Percentiles rank a stretch among this genome's conserved stretches.
phyloP scores from a whole-genome alignment of 2,113 vertebrate genomes.

The Charina bottae region DNA sequence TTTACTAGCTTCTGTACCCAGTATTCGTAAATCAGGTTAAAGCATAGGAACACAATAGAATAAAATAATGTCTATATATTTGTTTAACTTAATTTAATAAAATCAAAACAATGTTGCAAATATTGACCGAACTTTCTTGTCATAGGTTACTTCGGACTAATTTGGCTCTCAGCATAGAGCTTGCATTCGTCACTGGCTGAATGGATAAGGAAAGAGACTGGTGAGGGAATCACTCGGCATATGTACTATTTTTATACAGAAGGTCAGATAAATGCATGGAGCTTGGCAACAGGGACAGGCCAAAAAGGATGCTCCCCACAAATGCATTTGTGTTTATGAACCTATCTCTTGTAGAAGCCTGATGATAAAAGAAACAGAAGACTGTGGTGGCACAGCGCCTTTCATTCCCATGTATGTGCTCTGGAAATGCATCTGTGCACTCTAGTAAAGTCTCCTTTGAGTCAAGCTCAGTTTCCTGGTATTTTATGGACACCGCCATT shows the following conservation, averaged over 20 bases:
- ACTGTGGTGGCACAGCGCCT: background rate
- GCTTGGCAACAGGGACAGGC: no score
- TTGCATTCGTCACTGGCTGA: no score
- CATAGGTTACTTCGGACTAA: no score
- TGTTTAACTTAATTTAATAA: background rate
- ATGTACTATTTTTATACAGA: no score
- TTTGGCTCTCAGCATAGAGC: no score
- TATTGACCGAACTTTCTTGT: background rate
- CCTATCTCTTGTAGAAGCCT: background rate
- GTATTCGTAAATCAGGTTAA: background rate
- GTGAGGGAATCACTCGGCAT: no score
- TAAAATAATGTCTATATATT: background rate
- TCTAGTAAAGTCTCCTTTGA: background rate
- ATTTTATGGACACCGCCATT: background rate
- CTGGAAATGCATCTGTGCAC: background rate
- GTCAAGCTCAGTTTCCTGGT: background rate
- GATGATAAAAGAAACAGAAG: background rate
- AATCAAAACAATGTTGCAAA: background rate
- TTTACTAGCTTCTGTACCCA: background rate
- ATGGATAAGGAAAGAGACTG: no score
- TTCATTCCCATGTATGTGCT: background rate
- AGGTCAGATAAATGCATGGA: no score
- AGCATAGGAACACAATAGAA: background rate
- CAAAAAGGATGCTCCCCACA: no score
- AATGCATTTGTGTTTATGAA: background rate